phyloP scores from a whole-genome alignment of 2,113 vertebrate genomes.

The Ceuthmochares aereus region DNA sequence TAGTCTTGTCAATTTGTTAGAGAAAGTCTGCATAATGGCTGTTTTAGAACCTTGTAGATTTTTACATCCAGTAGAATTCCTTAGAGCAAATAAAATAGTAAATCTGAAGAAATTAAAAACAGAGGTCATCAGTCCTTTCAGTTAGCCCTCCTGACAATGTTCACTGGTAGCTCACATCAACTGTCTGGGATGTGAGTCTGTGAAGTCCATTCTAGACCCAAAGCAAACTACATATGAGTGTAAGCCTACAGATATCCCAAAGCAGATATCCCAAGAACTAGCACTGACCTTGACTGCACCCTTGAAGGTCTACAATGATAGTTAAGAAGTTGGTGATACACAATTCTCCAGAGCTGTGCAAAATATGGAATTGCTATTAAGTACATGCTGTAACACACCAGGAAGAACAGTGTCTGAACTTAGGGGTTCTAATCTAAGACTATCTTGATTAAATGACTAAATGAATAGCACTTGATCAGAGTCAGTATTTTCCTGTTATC shows the following conservation, averaged over 20 bases:
- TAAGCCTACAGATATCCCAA: background rate
- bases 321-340: background rate
- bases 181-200: background rate
- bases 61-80: background rate
- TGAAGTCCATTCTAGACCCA: background rate
- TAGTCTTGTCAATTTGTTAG: background rate
- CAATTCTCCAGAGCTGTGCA: background rate
- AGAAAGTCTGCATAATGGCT: background rate
- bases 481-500: background rate
- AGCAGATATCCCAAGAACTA: background rate
- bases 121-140: accelerated
- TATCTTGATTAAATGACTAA: constrained; percentile 11
- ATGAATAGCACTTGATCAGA: background rate
- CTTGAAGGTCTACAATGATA: background rate
- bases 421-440: background rate
- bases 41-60: background rate
- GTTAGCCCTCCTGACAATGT: background rate
- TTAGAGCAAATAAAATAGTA: background rate
- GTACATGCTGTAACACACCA: background rate
- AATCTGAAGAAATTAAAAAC: background rate
- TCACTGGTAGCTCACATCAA: background rate
- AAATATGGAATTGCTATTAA: background rate
- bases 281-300: background rate
- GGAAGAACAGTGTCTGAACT: background rate
- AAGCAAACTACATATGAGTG: background rate